A percentile compares a stretch with the other conserved stretches of the same genome.
Evolutionary conservation across 2,113 vertebrate genomes (phyloP).

Genomic region (Todiramphus saurophagus): DNA sequence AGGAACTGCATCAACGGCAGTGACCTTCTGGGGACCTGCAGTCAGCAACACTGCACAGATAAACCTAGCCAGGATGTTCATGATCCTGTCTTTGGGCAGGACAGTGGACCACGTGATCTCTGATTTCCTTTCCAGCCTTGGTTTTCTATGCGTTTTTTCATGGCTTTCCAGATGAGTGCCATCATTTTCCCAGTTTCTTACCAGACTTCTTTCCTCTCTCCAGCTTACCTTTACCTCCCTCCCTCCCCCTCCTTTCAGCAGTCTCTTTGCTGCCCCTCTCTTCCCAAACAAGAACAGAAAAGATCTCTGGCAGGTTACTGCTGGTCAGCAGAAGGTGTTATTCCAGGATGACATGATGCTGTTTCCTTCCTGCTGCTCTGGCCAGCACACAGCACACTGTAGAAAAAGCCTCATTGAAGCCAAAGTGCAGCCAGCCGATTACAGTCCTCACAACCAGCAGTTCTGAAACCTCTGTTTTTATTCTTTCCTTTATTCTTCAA

Average conservation of each 20-base stretch:
- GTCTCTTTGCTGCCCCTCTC: neutral
- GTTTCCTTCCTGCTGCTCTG: neutral
- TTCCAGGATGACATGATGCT: neutral
- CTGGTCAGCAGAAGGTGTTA: neutral
- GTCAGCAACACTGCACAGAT: neutral
- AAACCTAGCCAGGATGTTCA: neutral
- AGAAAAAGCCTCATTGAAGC: neutral
- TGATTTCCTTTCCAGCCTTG: neutral
- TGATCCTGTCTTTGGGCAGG: neutral
- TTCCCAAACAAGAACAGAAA: neutral
- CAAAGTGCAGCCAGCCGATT: neutral
- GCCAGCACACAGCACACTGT: neutral
- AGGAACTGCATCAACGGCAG: neutral
- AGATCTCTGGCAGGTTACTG: neutral
- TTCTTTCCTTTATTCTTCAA: neutral
- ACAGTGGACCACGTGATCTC: rapidly evolving
- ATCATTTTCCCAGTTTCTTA: neutral
- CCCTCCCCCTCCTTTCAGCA: no score
- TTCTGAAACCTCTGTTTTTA: neutral
- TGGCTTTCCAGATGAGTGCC: neutral
- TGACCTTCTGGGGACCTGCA: neutral
- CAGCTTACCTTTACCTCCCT: neutral
- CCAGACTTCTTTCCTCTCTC: neutral
- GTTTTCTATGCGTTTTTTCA: neutral
- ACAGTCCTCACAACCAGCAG: neutral